Percentiles rank a stretch among this genome's conserved stretches.
phyloP scores from a whole-genome alignment of 1,140 invertebrate species.

The Brachionus plicatilis region DNA sequence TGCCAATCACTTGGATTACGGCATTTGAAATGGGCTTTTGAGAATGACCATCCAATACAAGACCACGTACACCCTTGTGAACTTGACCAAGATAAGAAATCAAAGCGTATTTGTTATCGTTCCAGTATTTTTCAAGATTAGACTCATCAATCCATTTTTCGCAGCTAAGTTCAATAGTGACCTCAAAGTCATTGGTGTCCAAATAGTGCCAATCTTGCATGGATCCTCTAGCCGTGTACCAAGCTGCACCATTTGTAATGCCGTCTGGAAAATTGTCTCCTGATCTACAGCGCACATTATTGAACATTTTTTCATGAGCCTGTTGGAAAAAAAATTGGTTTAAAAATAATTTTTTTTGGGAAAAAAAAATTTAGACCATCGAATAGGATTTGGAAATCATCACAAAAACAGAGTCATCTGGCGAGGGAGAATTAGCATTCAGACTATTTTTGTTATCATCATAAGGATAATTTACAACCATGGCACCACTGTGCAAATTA shows the following conservation, averaged over 20 bases:
- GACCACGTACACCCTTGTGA: conserved; percentile 16
- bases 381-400: conserved; percentile 38
- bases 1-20: conserved; percentile 16
- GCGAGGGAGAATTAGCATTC: background rate
- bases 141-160: conserved; percentile 77
- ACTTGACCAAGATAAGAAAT: conserved; percentile 65
- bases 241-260: conserved; percentile 37
- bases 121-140: conserved; percentile 80
- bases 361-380: conserved; percentile 42
- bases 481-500: conserved; percentile 86
- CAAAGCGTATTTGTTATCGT: conserved; percentile 81
- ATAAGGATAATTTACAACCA: conserved; percentile 78
- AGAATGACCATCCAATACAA: background rate
- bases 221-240: conserved; percentile 57
- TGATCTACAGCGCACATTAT: background rate
- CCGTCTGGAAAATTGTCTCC: conserved; percentile 17
- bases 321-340: background rate
- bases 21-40: background rate
- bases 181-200: conserved; percentile 94
- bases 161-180: conserved; percentile 92
- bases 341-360: background rate
- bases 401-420: conserved; percentile 29
- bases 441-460: background rate
- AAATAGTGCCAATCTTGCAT: conserved; percentile 99
- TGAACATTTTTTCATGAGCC: conserved; percentile 24